Evolutionary conservation across 1,140 invertebrate species (phyloP).

Genomic region (Himalopsyche phryganea): DNA sequence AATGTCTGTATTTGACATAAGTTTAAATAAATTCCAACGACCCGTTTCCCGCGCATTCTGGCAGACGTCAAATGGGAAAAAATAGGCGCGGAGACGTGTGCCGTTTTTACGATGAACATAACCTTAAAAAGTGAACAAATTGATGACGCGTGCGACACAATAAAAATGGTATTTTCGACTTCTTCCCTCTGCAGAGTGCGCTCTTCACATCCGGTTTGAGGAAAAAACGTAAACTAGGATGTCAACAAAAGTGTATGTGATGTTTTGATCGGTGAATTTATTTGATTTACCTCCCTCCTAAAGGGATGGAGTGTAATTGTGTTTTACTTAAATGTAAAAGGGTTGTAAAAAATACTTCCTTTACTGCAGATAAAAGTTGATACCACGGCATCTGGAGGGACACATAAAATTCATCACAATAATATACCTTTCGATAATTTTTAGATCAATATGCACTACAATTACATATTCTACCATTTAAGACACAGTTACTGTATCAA

Average conservation of each 20-base stretch:
- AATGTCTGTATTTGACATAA: no score
- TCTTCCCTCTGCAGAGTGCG: slow-evolving; percentile 6
- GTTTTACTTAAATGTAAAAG: slow-evolving; percentile 18
- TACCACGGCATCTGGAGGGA: no score
- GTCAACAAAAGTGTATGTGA: slow-evolving; percentile 14
- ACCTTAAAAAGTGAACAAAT: slow-evolving; percentile 33
- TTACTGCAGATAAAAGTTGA: no score
- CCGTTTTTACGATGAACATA: slow-evolving; percentile 31
- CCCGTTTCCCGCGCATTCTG: neutral
- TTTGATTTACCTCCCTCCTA: slow-evolving; percentile 7
- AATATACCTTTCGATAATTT: no score
- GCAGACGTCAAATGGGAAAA: neutral
- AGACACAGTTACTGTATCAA: no score
- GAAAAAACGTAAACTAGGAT: slow-evolving; percentile 11
- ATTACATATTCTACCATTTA: no score
- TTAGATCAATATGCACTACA: no score
- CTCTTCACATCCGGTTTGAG: slow-evolving; percentile 22
- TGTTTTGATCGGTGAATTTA: slow-evolving; percentile 24
- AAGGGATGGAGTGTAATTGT: neutral
- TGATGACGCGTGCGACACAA: slow-evolving; percentile 33
- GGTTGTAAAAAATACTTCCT: slow-evolving; percentile 4
- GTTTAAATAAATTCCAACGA: neutral
- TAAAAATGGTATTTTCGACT: slow-evolving; percentile 30
- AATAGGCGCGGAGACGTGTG: slow-evolving; percentile 7
- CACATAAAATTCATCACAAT: no score